Percentiles rank a stretch among this genome's conserved stretches.
Evolutionary conservation across 2,113 vertebrate genomes (phyloP).

Genomic region (Anguilla rostrata): DNA sequence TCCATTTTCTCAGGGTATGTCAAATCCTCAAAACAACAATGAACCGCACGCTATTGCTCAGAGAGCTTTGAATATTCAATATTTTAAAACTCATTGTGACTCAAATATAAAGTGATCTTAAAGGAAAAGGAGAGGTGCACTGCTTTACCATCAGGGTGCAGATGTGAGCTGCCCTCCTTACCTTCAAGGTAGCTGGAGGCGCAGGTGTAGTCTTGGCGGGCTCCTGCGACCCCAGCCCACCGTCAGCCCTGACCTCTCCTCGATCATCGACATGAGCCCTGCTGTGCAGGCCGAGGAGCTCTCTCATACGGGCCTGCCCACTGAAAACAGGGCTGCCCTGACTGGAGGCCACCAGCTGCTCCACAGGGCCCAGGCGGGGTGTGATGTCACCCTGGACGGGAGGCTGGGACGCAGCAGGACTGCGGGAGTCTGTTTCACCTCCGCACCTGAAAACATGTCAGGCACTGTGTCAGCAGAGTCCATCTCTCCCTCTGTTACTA

Average conservation of each 20-base stretch:
- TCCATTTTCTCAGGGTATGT: neutral
- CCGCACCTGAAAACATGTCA: slow-evolving; percentile 42
- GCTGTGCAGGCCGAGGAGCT: neutral
- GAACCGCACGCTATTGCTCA: neutral
- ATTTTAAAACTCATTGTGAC: neutral
- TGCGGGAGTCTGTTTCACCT: neutral
- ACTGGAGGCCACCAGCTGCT: slow-evolving; percentile 59
- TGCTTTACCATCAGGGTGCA: neutral
- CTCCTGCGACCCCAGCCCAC: neutral
- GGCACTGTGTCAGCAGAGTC: neutral
- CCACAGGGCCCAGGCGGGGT: neutral
- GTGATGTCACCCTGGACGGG: slow-evolving; percentile 13
- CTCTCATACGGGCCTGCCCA: slow-evolving; percentile 28
- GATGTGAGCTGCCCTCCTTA: neutral
- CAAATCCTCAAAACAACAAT: neutral
- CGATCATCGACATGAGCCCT: neutral
- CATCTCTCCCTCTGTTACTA: neutral
- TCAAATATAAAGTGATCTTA: neutral
- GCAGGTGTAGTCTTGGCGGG: neutral
- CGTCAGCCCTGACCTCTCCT: neutral
- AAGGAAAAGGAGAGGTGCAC: neutral
- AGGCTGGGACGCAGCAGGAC: slow-evolving; percentile 4
- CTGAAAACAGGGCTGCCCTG: slow-evolving; percentile 57
- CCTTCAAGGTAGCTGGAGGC: neutral
- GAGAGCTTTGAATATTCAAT: neutral